Conservation (phyloP, 2,888 invertebrate species). For the Netelia virgata region DNA sequence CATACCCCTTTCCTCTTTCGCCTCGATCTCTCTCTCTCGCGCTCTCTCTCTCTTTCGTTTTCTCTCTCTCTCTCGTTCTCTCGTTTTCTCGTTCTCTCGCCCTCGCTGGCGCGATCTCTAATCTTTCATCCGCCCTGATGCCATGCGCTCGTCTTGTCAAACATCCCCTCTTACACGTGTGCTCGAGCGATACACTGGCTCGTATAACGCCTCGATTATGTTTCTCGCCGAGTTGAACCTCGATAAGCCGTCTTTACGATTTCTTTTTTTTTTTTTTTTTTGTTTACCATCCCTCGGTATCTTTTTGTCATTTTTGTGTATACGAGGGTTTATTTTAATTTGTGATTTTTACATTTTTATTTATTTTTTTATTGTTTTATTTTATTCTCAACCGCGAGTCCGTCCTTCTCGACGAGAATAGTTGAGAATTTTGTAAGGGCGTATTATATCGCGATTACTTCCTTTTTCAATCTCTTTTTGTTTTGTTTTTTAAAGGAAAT, state of each 20-base stretch:
- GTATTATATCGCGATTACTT: no score
- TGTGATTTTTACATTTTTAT: background rate
- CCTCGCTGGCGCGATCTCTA: slow-evolving; percentile 39
- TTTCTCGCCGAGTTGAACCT: slow-evolving; percentile 20
- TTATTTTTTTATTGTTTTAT: background rate
- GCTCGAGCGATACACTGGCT: background rate
- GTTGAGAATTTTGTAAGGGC: no score
- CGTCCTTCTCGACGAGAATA: no score
- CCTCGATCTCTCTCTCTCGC: background rate
- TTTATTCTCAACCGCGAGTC: no score
- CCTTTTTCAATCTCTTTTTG: no score
- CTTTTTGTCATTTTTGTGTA: background rate
- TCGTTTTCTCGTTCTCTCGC: slow-evolving; percentile 18
- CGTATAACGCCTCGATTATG: slow-evolving; percentile 54
- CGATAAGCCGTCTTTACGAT: slow-evolving; percentile 1
- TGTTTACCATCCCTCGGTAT: background rate
- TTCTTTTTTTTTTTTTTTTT: background rate
- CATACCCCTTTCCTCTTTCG: slow-evolving; percentile 35
- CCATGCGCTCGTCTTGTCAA: slow-evolving; percentile 51
- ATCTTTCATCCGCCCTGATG: slow-evolving; percentile 53
- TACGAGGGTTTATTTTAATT: background rate
- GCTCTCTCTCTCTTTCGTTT: slow-evolving; percentile 33
- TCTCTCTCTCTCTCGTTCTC: slow-evolving; percentile 36
- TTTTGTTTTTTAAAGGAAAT: no score
- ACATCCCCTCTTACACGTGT: slow-evolving; percentile 48